A percentile compares a stretch with the other conserved stretches of the same genome.
phyloP scores from a whole-genome alignment of 1,140 invertebrate species.

The Cherax quadricarinatus region DNA sequence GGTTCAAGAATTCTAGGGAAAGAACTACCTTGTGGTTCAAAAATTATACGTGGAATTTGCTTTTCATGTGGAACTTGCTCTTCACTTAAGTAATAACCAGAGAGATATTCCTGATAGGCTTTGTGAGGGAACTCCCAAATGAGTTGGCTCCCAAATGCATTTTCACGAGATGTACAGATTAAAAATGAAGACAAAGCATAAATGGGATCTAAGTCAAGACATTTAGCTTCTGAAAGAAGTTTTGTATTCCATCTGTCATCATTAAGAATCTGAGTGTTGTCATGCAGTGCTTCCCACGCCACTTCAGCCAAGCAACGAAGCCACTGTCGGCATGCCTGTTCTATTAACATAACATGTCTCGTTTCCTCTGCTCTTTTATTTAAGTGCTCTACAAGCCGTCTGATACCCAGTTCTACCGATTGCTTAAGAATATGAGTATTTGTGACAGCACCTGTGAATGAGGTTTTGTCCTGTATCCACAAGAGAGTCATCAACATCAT shows the following conservation, averaged over 20 bases:
- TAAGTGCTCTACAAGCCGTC: background rate
- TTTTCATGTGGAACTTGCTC: too few species aligned
- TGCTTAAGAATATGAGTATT: background rate
- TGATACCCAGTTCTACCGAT: background rate
- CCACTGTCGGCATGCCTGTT: background rate
- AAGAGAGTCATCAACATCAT: conserved; percentile 3
- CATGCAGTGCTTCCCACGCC: background rate
- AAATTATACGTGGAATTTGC: too few species aligned
- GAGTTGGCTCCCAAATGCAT: background rate
- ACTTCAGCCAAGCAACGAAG: background rate
- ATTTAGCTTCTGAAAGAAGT: background rate
- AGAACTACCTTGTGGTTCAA: too few species aligned
- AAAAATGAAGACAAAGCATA: conserved; percentile 22
- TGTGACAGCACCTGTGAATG: background rate
- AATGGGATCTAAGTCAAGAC: background rate
- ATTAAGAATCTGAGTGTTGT: background rate
- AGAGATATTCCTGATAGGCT: conserved; percentile 22
- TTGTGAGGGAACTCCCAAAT: conserved; percentile 14
- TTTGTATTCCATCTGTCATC: background rate
- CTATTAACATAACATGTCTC: background rate
- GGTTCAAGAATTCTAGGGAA: too few species aligned
- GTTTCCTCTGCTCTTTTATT: background rate
- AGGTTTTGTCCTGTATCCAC: background rate
- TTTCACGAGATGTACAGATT: background rate
- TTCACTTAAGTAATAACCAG: background rate